phyloP scores from a whole-genome alignment of 2,888 invertebrate genomes.

The Prenolepis imparis region DNA sequence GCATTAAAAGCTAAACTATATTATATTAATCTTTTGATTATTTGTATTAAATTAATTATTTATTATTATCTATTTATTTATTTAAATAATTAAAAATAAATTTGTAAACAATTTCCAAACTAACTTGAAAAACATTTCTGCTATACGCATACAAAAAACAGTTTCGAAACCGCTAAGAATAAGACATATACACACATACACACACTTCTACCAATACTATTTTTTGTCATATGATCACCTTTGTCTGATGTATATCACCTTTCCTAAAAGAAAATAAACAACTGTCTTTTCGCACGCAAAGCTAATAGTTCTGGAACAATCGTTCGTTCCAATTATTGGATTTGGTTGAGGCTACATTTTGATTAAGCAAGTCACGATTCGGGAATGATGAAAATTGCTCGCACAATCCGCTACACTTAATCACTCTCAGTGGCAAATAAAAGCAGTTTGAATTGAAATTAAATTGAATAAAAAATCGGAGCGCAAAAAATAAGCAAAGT shows the following conservation, averaged over 20 bases:
- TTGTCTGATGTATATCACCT: neutral
- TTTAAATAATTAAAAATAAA: neutral
- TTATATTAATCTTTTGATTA: neutral
- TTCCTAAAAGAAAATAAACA: neutral
- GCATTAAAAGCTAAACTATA: neutral
- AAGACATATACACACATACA: neutral
- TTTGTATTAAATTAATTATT: neutral
- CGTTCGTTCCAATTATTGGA: conserved; percentile 14
- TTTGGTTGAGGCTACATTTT: conserved; percentile 8
- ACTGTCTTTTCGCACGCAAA: neutral
- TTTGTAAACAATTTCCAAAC: neutral
- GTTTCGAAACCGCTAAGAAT: neutral
- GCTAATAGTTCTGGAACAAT: neutral
- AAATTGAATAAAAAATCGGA: conserved; percentile 22
- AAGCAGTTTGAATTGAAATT: conserved; percentile 17
- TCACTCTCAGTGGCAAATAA: neutral
- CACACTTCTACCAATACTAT: neutral
- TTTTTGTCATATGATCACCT: neutral
- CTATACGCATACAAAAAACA: neutral
- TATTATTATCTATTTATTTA: conserved; percentile 7
- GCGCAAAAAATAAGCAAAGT: neutral
- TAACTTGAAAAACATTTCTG: neutral
- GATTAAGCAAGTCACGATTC: neutral
- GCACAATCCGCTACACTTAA: conserved; percentile 9
- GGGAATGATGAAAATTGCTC: conserved; percentile 5